These are phyloP conservation scores for Mobula birostris DNA, from an alignment of 2,113 vertebrate genomes.

Conservation along the genomic window DNA sequence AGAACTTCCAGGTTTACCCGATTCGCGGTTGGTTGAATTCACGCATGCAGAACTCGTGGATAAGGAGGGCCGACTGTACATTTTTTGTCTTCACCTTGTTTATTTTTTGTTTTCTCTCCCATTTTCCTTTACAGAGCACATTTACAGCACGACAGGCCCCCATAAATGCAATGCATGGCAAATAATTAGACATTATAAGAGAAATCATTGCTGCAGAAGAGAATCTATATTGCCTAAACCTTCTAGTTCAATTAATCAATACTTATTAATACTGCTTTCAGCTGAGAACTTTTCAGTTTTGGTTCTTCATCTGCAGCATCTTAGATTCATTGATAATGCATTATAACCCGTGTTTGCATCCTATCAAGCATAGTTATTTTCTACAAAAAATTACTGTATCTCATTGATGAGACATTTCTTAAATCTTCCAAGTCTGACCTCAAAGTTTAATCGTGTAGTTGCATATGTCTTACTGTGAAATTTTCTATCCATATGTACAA, in stretches of 20 bases:
- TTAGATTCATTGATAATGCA: neutral
- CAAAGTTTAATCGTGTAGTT: neutral
- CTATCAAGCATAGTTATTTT: neutral
- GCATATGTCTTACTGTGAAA: neutral
- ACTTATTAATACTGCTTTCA: neutral
- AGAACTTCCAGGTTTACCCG: too few relatives aligned
- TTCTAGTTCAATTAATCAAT: too few relatives aligned
- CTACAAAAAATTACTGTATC: neutral
- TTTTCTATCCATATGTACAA: neutral
- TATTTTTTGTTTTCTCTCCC: too few relatives aligned
- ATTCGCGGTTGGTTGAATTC: too few relatives aligned
- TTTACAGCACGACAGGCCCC: too few relatives aligned
- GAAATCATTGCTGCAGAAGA: too few relatives aligned
- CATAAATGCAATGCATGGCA: too few relatives aligned
- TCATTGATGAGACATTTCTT: neutral
- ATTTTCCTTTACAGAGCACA: too few relatives aligned
- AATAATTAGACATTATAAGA: neutral
- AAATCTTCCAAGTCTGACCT: neutral
- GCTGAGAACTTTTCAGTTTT: neutral
- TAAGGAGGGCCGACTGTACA: too few relatives aligned
- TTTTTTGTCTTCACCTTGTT: too few relatives aligned
- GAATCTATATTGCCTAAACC: too few relatives aligned
- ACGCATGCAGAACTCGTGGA: too few relatives aligned
- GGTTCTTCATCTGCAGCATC: neutral
- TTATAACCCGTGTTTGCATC: neutral